phyloP scores from a whole-genome alignment of 64 coral and sea anemone genomes.

The Anthopleura sola region DNA sequence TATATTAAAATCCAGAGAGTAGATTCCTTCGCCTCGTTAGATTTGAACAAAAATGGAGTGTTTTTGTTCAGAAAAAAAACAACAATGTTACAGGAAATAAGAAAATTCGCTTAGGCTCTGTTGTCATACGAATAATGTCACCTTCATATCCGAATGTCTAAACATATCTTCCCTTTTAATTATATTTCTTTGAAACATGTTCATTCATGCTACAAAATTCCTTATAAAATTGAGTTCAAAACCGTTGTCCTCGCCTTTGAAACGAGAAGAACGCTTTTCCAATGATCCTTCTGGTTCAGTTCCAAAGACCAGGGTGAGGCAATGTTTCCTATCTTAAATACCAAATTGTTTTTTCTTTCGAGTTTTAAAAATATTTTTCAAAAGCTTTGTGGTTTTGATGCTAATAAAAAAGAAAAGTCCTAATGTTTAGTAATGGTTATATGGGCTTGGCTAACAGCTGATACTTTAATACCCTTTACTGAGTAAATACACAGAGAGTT shows the following conservation, averaged over 20 bases:
- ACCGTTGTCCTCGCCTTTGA: background rate
- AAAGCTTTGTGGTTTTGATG: background rate
- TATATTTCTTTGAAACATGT: background rate
- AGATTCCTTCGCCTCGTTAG: background rate
- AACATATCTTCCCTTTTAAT: background rate
- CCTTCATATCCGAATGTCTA: background rate
- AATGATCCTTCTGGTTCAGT: background rate
- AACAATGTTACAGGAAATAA: background rate
- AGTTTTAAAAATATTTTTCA: background rate
- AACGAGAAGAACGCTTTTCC: background rate
- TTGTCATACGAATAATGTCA: background rate
- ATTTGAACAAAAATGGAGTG: background rate
- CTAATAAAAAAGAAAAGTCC: background rate
- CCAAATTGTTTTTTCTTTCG: background rate
- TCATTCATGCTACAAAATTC: background rate
- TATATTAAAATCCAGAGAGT: background rate
- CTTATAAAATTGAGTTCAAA: background rate
- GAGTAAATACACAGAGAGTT: background rate
- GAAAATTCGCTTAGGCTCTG: background rate
- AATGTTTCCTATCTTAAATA: background rate
- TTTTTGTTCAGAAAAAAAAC: background rate
- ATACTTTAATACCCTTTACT: slow-evolving; percentile 1
- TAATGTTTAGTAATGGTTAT: background rate
- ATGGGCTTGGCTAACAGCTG: background rate
- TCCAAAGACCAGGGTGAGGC: background rate